Conservation (phyloP, 2,888 invertebrate genomes). For the Macrosoma leucophasiata region DNA sequence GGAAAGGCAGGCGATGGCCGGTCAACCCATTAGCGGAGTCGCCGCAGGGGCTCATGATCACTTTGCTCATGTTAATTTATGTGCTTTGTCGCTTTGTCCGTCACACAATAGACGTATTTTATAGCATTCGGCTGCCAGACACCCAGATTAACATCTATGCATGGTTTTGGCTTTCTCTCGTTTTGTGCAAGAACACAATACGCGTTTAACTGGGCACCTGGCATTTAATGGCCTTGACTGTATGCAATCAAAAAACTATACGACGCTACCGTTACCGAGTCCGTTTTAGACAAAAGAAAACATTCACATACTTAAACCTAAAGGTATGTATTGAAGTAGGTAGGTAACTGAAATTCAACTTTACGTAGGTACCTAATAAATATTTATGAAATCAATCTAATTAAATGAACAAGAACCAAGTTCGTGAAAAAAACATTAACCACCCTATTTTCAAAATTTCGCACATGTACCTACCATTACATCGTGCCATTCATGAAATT, state of each 20-base stretch:
- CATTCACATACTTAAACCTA: conserved; percentile 10
- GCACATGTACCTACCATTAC: too few species aligned
- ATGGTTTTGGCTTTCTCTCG: conserved; percentile 65
- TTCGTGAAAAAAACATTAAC: too few species aligned
- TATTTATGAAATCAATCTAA: too few species aligned
- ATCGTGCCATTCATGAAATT: too few species aligned
- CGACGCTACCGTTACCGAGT: conserved; percentile 22
- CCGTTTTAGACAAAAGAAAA: conserved; percentile 32
- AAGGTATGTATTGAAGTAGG: too few species aligned
- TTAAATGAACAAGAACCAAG: too few species aligned
- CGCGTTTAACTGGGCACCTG: conserved; percentile 60
- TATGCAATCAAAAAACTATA: conserved; percentile 33
- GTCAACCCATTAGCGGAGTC: conserved; percentile 67
- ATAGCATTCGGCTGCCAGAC: conserved; percentile 68
- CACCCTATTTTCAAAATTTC: too few species aligned
- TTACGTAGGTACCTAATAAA: too few species aligned
- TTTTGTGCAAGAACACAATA: conserved; percentile 69
- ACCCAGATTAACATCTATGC: conserved; percentile 71
- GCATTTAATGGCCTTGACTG: conserved; percentile 50
- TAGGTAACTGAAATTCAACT: conserved; percentile 6
- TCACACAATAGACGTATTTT: conserved; percentile 57
- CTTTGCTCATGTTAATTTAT: conserved; percentile 73
- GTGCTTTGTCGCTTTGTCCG: conserved; percentile 69
- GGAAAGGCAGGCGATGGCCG: conserved; percentile 35
- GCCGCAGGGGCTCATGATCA: conserved; percentile 69